phyloP scores from a whole-genome alignment of 2,888 invertebrate genomes.

The Diloba caeruleocephala region DNA sequence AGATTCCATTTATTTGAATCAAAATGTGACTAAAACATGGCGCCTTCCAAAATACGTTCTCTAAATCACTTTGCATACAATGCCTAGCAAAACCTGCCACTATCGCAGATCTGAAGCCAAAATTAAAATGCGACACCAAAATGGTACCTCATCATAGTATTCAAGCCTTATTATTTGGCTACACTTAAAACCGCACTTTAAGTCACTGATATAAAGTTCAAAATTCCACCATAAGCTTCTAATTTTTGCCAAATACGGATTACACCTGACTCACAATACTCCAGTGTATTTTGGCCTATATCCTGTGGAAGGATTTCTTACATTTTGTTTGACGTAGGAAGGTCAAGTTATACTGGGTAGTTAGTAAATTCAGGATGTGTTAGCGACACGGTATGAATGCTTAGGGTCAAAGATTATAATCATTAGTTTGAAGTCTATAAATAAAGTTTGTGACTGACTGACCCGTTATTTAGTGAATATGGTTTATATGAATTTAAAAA shows the following conservation, averaged over 20 bases:
- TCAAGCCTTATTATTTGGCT: constrained; percentile 17
- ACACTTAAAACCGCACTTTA: constrained; percentile 27
- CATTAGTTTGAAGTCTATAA: constrained; percentile 43
- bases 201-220: constrained; percentile 16
- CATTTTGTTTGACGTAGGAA: constrained; percentile 1
- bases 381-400: constrained; percentile 58
- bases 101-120: constrained; percentile 56
- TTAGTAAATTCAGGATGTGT: constrained; percentile 57
- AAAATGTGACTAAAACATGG: too few relatives aligned
- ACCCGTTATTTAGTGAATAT: constrained; percentile 30
- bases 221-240: constrained; percentile 20
- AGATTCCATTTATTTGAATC: too few relatives aligned
- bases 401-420: constrained; percentile 57
- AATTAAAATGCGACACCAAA: constrained; percentile 56
- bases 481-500: too few relatives aligned
- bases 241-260: constrained; percentile 43
- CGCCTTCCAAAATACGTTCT: constrained; percentile 10
- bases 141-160: constrained; percentile 42
- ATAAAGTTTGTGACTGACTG: constrained; percentile 12
- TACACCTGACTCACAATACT: constrained; percentile 26
- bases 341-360: constrained; percentile 29
- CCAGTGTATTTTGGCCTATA: constrained; percentile 36
- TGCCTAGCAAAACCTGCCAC: constrained; percentile 40
- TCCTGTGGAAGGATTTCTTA: constrained; percentile 11
- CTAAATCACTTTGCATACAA: constrained; percentile 57